Base-by-base conservation (phyloP, 2,113 vertebrate genomes). In the Psettodes erumei region DNA sequence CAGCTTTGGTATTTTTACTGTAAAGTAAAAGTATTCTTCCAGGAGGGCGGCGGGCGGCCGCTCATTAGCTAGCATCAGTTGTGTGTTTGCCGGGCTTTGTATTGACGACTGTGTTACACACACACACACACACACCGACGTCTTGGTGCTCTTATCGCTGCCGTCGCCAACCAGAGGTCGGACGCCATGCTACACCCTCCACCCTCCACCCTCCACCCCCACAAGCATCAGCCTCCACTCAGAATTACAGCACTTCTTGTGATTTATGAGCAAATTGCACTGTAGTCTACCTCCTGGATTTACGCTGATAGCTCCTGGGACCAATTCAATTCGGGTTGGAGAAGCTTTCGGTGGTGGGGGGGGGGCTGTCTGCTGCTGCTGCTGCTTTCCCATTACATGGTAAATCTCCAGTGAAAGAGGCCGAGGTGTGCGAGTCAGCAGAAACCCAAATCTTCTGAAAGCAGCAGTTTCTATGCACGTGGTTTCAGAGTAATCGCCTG, bases 321-420 rank as follows among this genome's bases (percentile, higher is more conserved):
- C 80, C 54, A 66, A 79, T 77, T 75, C 71, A 51, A 30, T 71
- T 83, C 33, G 60, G 67, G 55, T 32, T 68, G 23, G 54, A 42
- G 56, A 71, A 16, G n/a, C n/a, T n/a, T n/a, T n/a, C n/a, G n/a
- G n/a, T n/a, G n/a, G n/a, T n/a, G n/a, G n/a, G n/a, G n/a, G n/a
- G n/a, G n/a, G n/a, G n/a, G n/a, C n/a, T n/a, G n/a, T n/a, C n/a
- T n/a, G n/a, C n/a, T n/a, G n/a, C n/a, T n/a, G 54, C 37, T 75
- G 64, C 51, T 74, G 68, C 66, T 74, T 84, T 87, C 60, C 75
- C 40, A 75, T 81, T 82, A 65, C 53, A 58, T 55, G 60, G 72
- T 71, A 82, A 91, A 77, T 84, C 84, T 83, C 79, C 28, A 35
- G 82, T 73, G 87, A 88, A 75, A 38, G 38, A 81, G 58, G 56